Base-by-base conservation (phyloP, 2,113 vertebrate species). In the Eulemur rufifrons region DNA sequence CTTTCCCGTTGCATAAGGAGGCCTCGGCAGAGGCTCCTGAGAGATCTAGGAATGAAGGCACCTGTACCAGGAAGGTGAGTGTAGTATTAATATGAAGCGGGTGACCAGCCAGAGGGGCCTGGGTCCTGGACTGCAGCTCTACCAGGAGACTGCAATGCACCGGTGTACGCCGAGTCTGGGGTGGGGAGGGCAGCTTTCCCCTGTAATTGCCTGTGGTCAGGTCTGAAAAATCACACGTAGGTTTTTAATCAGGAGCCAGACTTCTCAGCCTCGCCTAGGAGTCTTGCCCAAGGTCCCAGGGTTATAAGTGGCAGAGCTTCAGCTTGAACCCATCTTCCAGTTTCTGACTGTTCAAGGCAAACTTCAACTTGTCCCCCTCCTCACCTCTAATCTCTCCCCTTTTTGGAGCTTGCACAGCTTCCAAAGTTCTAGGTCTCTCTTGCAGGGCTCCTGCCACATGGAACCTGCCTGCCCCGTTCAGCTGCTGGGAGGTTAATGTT, bases 391-490 rank as follows among this genome's bases (percentile, higher is more conserved):
- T 10, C 7, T 32, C 59, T 5, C 13, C 9, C 15, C 12, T 1
- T 9, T n/a, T 37, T 0, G 54, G 71, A 18, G 2, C 27, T 13
- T 0, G 3, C 14, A 1, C 23, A 21, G 18, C 39, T 7, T 3
- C n/a, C 47, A 8, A 39, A 85, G 47, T 12, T 6, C 50, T 15
- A 12, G 39, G 0, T 56, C 64, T 76, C 6, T 42, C 23, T 89
- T 2, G 23, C 0, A 0, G 42, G 25, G 39, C 21, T 37, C 64
- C n/a, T 11, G 18, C 29, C 8, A 0, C 8, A 0, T 0, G 32
- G 39, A 61, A 11, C 4, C 25, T 42, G 29, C 14, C 59, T 29
- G 23, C 25, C 50, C 7, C 3, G 4, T 6, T 50, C 66, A 6
- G 27, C 45, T 50, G 52, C 78, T 45, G 17, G 1, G 17, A 50